Evolutionary conservation across 2,113 vertebrate genomes (phyloP).

Genomic region (Nesospiza acunhae): DNA sequence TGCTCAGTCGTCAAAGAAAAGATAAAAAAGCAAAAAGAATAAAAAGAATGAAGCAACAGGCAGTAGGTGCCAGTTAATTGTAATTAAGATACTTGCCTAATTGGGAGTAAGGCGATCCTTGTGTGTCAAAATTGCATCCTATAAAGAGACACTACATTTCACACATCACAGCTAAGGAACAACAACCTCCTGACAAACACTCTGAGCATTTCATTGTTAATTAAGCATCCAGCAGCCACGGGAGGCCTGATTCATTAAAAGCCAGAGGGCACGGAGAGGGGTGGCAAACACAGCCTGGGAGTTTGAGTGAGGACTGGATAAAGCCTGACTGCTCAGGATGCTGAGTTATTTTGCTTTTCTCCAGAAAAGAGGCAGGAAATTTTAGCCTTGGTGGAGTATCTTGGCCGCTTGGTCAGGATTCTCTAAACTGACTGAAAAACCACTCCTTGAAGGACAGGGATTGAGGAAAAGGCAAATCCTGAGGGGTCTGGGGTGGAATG

Average conservation of each 20-base stretch:
- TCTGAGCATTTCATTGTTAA: background rate
- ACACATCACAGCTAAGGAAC: conserved; percentile 71
- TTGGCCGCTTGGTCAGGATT: background rate
- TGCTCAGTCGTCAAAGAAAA: background rate
- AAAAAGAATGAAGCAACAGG: background rate
- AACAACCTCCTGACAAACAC: conserved; percentile 4
- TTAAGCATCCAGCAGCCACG: background rate
- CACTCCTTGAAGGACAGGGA: background rate
- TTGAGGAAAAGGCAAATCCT: background rate
- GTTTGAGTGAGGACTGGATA: background rate
- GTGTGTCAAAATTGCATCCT: conserved; percentile 82
- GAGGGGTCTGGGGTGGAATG: background rate
- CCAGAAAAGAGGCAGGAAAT: background rate
- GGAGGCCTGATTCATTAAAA: conserved; percentile 70
- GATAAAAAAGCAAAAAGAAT: background rate
- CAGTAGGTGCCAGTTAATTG: background rate
- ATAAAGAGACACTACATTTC: conserved; percentile 80
- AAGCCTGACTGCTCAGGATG: background rate
- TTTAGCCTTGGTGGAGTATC: background rate
- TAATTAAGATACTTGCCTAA: conserved; percentile 79
- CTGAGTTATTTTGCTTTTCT: background rate
- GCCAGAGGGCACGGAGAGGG: background rate
- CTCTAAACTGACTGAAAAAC: background rate
- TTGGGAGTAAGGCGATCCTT: conserved; percentile 80
- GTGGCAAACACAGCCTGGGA: background rate